phyloP scores from a whole-genome alignment of 2,113 vertebrate species.

The Gobiocypris rarus region DNA sequence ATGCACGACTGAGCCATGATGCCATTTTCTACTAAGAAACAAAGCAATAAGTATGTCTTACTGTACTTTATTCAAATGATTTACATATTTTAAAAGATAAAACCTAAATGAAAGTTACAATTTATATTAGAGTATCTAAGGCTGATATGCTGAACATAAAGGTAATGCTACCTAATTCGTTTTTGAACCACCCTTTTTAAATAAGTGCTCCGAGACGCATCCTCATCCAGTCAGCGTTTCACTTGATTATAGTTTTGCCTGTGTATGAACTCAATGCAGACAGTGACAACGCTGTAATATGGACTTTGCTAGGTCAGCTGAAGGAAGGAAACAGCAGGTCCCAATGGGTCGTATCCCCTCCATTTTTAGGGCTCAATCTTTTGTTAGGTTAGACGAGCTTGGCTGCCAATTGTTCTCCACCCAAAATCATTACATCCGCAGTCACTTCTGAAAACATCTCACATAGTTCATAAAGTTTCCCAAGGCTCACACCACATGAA shows the following conservation, averaged over 20 bases:
- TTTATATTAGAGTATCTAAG: neutral
- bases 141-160: neutral
- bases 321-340: constrained; percentile 90
- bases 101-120: neutral
- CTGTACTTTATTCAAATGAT: neutral
- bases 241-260: constrained; percentile 44
- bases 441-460: constrained; percentile 78
- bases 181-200: constrained; percentile 7
- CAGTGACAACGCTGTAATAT: constrained; percentile 65
- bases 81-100: neutral
- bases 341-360: constrained; percentile 77
- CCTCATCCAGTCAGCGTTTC: neutral
- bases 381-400: constrained; percentile 86
- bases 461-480: constrained; percentile 27
- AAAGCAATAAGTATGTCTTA: neutral
- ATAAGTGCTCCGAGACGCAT: neutral
- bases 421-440: constrained; percentile 87
- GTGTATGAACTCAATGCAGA: constrained; percentile 60
- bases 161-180: neutral
- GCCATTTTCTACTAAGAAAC: neutral
- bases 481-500: constrained; percentile 1
- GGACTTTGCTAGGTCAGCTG: constrained; percentile 85
- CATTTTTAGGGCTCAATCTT: constrained; percentile 87
- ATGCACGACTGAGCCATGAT: neutral
- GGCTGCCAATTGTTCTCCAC: constrained; percentile 84